Evolutionary conservation across 1,140 invertebrate genomes (phyloP), one percentile per base, ranked within the genome.

Genomic region (Manduca sexta): DNA sequence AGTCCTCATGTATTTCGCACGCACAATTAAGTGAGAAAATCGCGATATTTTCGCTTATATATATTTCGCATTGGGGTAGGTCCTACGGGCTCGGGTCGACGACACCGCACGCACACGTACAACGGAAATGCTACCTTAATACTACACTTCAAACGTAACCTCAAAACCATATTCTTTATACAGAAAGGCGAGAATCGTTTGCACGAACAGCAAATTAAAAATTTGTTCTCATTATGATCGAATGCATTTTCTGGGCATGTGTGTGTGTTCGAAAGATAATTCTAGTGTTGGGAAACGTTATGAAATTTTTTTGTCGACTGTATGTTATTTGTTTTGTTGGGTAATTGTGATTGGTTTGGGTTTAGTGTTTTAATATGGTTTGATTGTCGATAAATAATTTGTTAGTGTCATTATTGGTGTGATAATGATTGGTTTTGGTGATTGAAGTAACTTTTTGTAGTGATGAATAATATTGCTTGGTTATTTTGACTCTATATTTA

Each of bases 21-120:
- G n/a, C 33, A 35, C n/a, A 35, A 35, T 12, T 35, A 26, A 3
- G 21, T 8, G n/a, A 4, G 13, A 12, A 35, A 12, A 35, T 35
- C 33, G 13, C 3, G n/a, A 35, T 35, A 12, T 35, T 35, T 12
- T 35, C n/a, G 13, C 5, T 14, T 40, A 13, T 66, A 77, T 70
- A 76, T 78, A 75, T 81, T 82, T 82, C 66, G 61, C 56, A 75
- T 82, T 82, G 78, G 72, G 78, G 75, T 79, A 82, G 78, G 78
- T 74, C 77, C 64, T 41, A 49, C 50, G 61, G 67, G 66, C 71
- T 71, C 73, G 70, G 79, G 74, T 83, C 79, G 67, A 74, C 69
- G 79, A 80, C 76, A 78, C 51, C 14, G 62, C 57, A 69, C 44
- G 35, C 45, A 64, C 56, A 52, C 40, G 42, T 44, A 48, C 40